Evolutionary conservation across 2,888 invertebrate genomes (phyloP).

Genomic region (Phengaris alcon): DNA sequence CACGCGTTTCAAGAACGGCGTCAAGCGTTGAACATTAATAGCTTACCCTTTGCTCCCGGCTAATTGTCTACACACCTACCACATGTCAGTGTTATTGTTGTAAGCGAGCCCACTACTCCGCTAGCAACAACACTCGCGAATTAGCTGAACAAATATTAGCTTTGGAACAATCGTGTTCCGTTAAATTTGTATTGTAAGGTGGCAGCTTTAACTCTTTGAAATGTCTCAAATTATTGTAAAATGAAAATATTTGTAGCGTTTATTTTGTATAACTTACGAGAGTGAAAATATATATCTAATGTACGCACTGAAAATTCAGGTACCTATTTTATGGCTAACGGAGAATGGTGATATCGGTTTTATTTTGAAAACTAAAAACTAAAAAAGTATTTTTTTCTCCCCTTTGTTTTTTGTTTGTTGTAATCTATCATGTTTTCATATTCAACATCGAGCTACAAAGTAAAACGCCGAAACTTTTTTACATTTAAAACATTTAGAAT

Average conservation of each 20-base stretch:
- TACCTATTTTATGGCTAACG: no score
- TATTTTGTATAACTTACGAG: neutral
- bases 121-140: constrained; percentile 68
- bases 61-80: constrained; percentile 33
- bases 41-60: constrained; percentile 10
- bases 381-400: neutral
- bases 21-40: neutral
- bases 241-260: neutral
- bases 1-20: neutral
- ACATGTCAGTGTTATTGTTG: constrained; percentile 61
- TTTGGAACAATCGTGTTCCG: constrained; percentile 63
- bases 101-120: constrained; percentile 71
- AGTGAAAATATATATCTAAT: no score
- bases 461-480: neutral
- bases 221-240: constrained; percentile 2
- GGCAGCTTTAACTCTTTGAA: constrained; percentile 36
- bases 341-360: neutral
- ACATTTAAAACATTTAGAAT: neutral
- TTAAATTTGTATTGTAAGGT: constrained; percentile 58
- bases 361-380: no score
- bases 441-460: constrained; percentile 8
- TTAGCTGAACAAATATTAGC: constrained; percentile 75
- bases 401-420: neutral
- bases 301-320: no score
- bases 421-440: neutral